These are phyloP conservation scores for Pseudomyrmex pallidus DNA, from an alignment of 1,140 invertebrate genomes.

Conservation along the genomic window DNA sequence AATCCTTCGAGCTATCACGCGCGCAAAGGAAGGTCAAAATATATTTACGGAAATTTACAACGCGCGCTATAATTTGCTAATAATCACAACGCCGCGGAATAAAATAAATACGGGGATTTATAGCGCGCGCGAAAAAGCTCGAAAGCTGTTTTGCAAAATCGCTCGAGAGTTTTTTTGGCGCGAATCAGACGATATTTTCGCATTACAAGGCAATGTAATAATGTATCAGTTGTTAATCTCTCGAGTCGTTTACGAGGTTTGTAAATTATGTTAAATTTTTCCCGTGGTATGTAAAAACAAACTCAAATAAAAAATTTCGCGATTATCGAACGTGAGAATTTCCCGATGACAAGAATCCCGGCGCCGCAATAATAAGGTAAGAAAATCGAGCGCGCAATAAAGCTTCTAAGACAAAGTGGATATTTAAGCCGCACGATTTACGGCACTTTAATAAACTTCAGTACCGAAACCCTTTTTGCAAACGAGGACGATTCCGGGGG, in stretches of 20 bases:
- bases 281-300: background rate
- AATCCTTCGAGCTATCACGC: background rate
- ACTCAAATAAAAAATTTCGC: background rate
- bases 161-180: background rate
- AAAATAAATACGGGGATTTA: too few species aligned
- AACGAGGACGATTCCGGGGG: slow-evolving; percentile 24
- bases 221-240: background rate
- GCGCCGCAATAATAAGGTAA: slow-evolving; percentile 15
- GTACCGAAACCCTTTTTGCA: slow-evolving; percentile 58
- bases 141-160: background rate
- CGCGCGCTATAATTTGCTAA: background rate
- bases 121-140: background rate
- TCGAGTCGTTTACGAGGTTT: background rate
- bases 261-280: slow-evolving; percentile 3
- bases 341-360: slow-evolving; percentile 29
- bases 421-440: slow-evolving; percentile 69
- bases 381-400: slow-evolving; percentile 31
- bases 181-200: background rate
- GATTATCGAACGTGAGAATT: background rate
- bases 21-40: background rate
- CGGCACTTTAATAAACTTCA: slow-evolving; percentile 70
- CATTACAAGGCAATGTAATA: background rate
- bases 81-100: background rate
- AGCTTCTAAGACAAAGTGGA: slow-evolving; percentile 36
- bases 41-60: background rate